These are phyloP conservation scores for Sceloporus undulatus DNA, from an alignment of 2,113 vertebrate genomes.

Conservation along the genomic window DNA sequence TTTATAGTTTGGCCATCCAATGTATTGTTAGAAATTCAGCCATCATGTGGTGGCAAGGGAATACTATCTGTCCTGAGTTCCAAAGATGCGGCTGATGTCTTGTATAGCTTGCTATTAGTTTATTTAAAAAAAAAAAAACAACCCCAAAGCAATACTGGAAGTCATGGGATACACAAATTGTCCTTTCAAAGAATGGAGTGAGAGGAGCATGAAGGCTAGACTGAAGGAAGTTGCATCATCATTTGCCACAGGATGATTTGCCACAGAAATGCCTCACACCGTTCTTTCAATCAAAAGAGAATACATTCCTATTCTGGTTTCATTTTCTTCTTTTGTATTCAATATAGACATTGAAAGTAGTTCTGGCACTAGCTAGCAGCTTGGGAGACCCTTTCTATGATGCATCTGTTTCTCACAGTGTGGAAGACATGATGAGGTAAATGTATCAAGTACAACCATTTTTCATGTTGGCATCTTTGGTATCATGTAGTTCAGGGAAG, in stretches of 20 bases:
- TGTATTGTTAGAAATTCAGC: neutral
- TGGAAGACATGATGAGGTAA: slow-evolving; percentile 92
- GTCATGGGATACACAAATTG: no score
- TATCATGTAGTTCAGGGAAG: neutral
- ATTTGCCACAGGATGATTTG: no score
- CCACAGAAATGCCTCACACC: neutral
- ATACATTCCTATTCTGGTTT: slow-evolving; percentile 20
- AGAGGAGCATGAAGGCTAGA: no score
- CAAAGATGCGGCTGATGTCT: no score
- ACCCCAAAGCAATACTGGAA: no score
- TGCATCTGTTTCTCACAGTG: slow-evolving; percentile 80
- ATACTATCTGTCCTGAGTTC: neutral
- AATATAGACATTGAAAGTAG: slow-evolving; percentile 91
- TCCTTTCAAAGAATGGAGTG: no score
- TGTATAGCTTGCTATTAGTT: no score
- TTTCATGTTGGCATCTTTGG: neutral
- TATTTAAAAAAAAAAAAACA: no score
- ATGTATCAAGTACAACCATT: neutral
- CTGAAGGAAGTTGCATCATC: no score
- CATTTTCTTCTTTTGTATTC: slow-evolving; percentile 26
- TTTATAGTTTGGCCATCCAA: slow-evolving; percentile 12
- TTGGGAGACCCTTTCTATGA: slow-evolving; percentile 91
- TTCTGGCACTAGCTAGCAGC: slow-evolving; percentile 87
- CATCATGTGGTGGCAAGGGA: neutral
- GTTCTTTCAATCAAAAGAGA: neutral